phyloP scores from a whole-genome alignment of 2,888 invertebrate species.

The Exocentrus adspersus region DNA sequence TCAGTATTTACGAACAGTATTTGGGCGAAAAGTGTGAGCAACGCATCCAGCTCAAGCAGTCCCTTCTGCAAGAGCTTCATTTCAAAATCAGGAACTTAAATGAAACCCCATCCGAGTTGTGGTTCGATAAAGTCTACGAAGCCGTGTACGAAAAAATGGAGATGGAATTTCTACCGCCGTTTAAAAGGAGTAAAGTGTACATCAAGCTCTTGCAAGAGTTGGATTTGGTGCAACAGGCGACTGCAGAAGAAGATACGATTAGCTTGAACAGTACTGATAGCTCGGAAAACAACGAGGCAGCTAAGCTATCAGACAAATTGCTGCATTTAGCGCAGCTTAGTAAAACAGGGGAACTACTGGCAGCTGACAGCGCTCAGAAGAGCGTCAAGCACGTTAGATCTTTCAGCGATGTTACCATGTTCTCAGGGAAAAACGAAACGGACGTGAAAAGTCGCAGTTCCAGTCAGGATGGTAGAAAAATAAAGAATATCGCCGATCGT shows the following conservation, averaged over 20 bases:
- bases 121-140: slow-evolving; percentile 87
- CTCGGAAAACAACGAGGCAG: slow-evolving; percentile 56
- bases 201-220: slow-evolving; percentile 77
- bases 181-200: slow-evolving; percentile 74
- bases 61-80: slow-evolving; percentile 69
- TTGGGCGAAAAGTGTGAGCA: slow-evolving; percentile 76
- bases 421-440: slow-evolving; percentile 34
- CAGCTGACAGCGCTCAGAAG: slow-evolving; percentile 48
- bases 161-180: slow-evolving; percentile 72
- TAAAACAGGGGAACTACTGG: slow-evolving; percentile 42
- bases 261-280: slow-evolving; percentile 68
- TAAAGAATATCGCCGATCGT: neutral
- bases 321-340: neutral
- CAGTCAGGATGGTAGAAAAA: slow-evolving; percentile 32
- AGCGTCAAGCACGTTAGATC: slow-evolving; percentile 59
- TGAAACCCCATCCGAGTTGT: slow-evolving; percentile 73
- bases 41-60: slow-evolving; percentile 71
- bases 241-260: slow-evolving; percentile 68
- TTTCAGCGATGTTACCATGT: slow-evolving; percentile 59
- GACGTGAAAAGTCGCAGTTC: slow-evolving; percentile 31
- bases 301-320: slow-evolving; percentile 29
- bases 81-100: slow-evolving; percentile 69
- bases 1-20: slow-evolving; percentile 81
- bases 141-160: slow-evolving; percentile 73
- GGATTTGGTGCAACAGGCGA: slow-evolving; percentile 71